phyloP scores from a whole-genome alignment of 1,140 invertebrate genomes.

The Homalodisca vitripennis region DNA sequence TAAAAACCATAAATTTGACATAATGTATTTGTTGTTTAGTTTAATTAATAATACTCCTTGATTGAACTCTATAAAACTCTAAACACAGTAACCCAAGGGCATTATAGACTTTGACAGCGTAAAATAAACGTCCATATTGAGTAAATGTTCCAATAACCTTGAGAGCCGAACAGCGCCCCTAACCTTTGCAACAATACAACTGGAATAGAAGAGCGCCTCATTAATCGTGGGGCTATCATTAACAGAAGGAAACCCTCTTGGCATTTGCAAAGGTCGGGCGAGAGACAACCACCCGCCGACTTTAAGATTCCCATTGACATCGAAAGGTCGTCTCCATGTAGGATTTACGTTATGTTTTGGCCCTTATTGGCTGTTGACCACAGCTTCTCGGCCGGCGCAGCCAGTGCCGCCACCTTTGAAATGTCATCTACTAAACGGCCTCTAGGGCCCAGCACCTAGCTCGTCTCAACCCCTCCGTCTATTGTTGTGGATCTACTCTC shows the following conservation, averaged over 20 bases:
- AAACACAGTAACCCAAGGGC: too few relatives aligned
- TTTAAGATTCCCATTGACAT: constrained; percentile 25
- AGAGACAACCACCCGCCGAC: not conserved
- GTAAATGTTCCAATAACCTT: too few relatives aligned
- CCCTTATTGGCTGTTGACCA: constrained; percentile 16
- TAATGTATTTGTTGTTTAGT: too few relatives aligned
- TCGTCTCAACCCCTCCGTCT: too few relatives aligned
- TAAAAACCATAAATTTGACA: too few relatives aligned
- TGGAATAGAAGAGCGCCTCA: constrained; percentile 8
- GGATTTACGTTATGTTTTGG: constrained; percentile 25
- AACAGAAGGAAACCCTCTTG: constrained; percentile 22
- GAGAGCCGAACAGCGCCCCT: too few relatives aligned
- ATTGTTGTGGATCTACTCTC: too few relatives aligned
- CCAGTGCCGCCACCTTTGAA: not conserved
- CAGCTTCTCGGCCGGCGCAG: not conserved
- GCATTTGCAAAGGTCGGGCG: constrained; percentile 26
- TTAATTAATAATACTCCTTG: too few relatives aligned
- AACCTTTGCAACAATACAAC: constrained; percentile 22
- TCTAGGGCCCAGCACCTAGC: not conserved
- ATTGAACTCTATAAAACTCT: too few relatives aligned
- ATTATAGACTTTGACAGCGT: too few relatives aligned
- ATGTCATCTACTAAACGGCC: constrained; percentile 5
- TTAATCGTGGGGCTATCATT: constrained; percentile 6
- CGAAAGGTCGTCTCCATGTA: constrained; percentile 23
- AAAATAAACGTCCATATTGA: too few relatives aligned